Base-by-base conservation (phyloP, 2,888 invertebrate species). In the Anticlea derivata region DNA sequence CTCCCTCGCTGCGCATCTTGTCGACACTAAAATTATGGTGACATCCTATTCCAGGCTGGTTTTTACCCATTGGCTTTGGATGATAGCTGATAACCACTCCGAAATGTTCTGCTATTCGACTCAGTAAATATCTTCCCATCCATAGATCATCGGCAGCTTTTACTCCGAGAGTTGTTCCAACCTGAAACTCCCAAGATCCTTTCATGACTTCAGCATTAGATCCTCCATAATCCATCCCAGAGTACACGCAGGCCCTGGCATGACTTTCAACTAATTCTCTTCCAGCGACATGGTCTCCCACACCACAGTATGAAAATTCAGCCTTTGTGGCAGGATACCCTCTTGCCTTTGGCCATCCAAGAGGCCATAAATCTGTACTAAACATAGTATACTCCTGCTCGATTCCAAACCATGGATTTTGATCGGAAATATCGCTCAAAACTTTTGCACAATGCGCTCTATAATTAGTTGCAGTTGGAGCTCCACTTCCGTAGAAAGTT, bases 131-230 rank as follows among this genome's bases (percentile, higher is more conserved):
- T 52, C 97, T 92, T 0, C 96, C 94, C 68, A 97, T 91, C 97
- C 97, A 98, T 46, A 98, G 84, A 70, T 98, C 95, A 71, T 97
- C 97, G 0, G 95, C 96, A 60, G 94, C 94, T 43, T 92, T 92
- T 51, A 98, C 96, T 1, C 98, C 98, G 63, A 94, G 92, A 63
- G 96, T 96, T 0, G 97, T 96, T n/a, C 98, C 98, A 7, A 98
- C 94, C 87, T 97, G 97, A 83, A 93, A 96, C 80, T 96, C 96
- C 96, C 96, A 96, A 86, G 97, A 98, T 8, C 97, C 96, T 29
- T 98, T 98, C 98, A 98, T 98, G 20, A 98, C 99, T 91, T 99
- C 99, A n/a, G 98, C 99, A 82, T 99, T 99, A 38, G 95, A 96
- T 33, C 99, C 99, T 44, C 95, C 93, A 63, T 98, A 95, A 68